Evolutionary conservation across 2,888 invertebrate species (phyloP).

Genomic region (Aphodius granarius): DNA sequence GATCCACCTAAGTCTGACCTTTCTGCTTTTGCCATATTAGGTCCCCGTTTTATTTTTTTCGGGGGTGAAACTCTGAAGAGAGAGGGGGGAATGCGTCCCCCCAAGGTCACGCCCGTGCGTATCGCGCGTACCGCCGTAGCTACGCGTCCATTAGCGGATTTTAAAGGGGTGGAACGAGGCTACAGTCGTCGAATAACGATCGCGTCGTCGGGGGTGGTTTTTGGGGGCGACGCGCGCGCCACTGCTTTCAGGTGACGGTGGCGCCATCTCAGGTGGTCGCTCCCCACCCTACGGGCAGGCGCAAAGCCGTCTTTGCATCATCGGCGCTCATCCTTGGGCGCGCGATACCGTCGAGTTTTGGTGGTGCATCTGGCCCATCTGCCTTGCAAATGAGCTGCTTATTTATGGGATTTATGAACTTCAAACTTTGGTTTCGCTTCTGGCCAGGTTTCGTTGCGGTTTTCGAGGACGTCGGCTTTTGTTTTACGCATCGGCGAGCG

Average conservation of each 20-base stretch:
- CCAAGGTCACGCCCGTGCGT: constrained; percentile 8
- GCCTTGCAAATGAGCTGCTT: constrained; percentile 55
- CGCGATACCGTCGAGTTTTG: constrained; percentile 24
- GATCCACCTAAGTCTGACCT: constrained; percentile 55
- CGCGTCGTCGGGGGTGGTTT: constrained; percentile 44
- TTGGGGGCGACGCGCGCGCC: constrained; percentile 39
- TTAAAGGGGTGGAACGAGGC: constrained; percentile 51
- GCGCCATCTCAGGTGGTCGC: constrained; percentile 41
- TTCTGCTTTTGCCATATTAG: constrained; percentile 55
- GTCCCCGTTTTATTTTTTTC: constrained; percentile 27
- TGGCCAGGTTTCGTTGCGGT: constrained; percentile 11
- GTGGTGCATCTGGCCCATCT: constrained; percentile 52
- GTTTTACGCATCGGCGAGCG: not conserved
- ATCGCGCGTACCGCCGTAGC: constrained; percentile 18
- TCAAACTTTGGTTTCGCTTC: constrained; percentile 44
- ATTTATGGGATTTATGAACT: constrained; percentile 56
- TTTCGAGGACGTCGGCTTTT: constrained; percentile 6
- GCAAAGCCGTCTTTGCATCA: constrained; percentile 36
- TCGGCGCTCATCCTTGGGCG: constrained; percentile 48
- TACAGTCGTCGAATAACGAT: constrained; percentile 55
- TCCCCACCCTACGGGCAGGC: constrained; percentile 32
- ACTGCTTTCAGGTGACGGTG: constrained; percentile 31
- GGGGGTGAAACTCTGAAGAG: constrained; percentile 13
- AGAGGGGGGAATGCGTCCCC: constrained; percentile 21
- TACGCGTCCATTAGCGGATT: constrained; percentile 50